These are phyloP conservation scores for Opisthocomus hoazin DNA, from an alignment of 2,113 vertebrate species.

Conservation along the genomic window DNA sequence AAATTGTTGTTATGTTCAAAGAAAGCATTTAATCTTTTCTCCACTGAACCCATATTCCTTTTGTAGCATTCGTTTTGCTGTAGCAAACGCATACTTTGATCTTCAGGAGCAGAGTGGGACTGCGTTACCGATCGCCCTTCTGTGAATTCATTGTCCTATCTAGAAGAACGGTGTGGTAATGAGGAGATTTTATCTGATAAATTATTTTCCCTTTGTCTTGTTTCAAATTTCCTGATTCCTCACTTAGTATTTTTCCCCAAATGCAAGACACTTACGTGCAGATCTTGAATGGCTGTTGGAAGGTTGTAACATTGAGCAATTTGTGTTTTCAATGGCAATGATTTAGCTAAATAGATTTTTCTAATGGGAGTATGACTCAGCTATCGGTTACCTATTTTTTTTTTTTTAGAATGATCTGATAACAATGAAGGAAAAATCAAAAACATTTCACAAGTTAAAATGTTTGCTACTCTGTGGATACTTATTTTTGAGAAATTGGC, in stretches of 20 bases:
- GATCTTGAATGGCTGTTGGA: neutral
- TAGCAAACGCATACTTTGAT: constrained; percentile 37
- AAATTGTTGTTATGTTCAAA: constrained; percentile 22
- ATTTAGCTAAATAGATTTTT: neutral
- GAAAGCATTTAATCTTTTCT: constrained; percentile 32
- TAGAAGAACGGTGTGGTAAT: constrained; percentile 48
- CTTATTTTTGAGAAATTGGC: neutral
- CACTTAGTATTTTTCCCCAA: neutral
- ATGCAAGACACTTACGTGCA: neutral
- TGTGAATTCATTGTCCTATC: constrained; percentile 36
- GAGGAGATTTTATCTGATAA: constrained; percentile 16
- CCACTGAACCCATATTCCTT: constrained; percentile 48
- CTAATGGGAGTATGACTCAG: neutral
- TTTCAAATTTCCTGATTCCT: neutral
- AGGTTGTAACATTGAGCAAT: neutral
- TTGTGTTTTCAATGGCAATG: neutral
- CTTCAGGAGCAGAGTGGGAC: constrained; percentile 54
- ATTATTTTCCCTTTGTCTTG: constrained; percentile 34
- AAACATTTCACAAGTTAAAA: neutral
- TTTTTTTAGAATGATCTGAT: neutral
- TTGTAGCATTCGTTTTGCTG: constrained; percentile 37
- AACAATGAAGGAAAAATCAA: neutral
- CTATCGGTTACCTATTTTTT: neutral
- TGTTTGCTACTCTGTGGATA: neutral
- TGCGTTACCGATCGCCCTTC: constrained; percentile 20